Conservation (phyloP, 92 coral and sea anemone species). For the Parazoanthus darwini region DNA sequence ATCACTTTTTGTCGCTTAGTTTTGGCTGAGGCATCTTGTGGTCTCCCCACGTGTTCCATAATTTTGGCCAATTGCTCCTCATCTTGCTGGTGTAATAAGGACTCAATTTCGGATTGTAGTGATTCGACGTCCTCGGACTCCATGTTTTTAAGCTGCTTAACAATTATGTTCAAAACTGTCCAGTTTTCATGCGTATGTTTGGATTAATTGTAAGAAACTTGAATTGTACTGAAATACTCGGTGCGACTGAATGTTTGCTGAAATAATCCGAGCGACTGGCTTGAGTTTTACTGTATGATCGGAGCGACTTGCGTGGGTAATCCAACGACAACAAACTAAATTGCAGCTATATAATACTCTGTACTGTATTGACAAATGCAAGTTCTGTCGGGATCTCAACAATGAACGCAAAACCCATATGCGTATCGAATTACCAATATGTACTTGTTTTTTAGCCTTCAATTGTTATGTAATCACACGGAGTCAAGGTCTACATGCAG, state of each 20-base stretch:
- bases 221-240: no score
- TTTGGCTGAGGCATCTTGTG: slow-evolving; percentile 32
- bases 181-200: neutral
- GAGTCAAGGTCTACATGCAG: slow-evolving; percentile 11
- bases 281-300: slow-evolving; percentile 1
- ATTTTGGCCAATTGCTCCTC: slow-evolving; percentile 40
- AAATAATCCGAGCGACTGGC: neutral
- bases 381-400: slow-evolving; percentile 11
- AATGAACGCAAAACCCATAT: neutral
- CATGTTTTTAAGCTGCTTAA: neutral
- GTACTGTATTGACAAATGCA: slow-evolving; percentile 9
- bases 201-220: no score
- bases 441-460: neutral
- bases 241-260: neutral
- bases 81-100: slow-evolving; percentile 38
- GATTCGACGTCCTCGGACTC: neutral
- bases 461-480: slow-evolving; percentile 24
- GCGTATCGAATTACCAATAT: neutral
- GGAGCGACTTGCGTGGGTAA: neutral
- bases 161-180: neutral
- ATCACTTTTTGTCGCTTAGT: slow-evolving; percentile 23
- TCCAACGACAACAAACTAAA: slow-evolving; percentile 1
- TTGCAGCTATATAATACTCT: neutral
- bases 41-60: slow-evolving; percentile 28
- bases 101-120: slow-evolving; percentile 23